Evolutionary conservation across 2,888 invertebrate species (phyloP), one percentile per base, ranked within the genome.

Genomic region (Athetis lepigone): DNA sequence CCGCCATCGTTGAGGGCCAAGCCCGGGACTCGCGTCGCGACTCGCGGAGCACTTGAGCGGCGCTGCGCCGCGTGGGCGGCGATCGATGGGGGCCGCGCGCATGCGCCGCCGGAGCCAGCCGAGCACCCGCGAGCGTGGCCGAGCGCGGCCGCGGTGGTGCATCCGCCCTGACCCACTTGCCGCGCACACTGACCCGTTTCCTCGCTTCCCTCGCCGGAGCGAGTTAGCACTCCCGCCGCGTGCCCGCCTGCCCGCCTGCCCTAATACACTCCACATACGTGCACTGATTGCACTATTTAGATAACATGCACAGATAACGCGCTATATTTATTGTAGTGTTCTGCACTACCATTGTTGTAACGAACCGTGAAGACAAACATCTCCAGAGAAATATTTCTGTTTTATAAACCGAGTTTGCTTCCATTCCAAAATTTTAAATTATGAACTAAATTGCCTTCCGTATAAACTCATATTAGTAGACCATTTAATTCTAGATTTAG

Each of bases 1-100:
- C 94, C 94, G 94, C 94, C 94, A 94, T 93, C 90, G 88, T 90
- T 89, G 89, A 84, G 86, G 90, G 91, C 91, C 88, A 86, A 89
- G 92, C 92, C 92, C 91, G 92, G 92, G 92, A 84, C 89, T 90
- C 90, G 91, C 92, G 91, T 89, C 89, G 90, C 89, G 88, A 89
- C 91, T 90, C 92, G 90, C 92, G 89, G 88, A 88, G 87, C 89
- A 88, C 90, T 90, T 84, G 81, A 85, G 87, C 88, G 88, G 85
- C 88, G 88, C 90, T 88, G 90, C 83, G 85, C 87, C 88, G 84
- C 88, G 90, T 88, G 87, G 86, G 89, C 90, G 91, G 88, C 90
- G 87, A 90, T 92, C 93, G 92, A 89, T 88, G 83, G 84, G 81
- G 74, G 79, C 73, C 45, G 67, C 80, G 65, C 83, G 88, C 90